phyloP scores from a whole-genome alignment of 2,888 invertebrate genomes.

The Girardia tigrina region DNA sequence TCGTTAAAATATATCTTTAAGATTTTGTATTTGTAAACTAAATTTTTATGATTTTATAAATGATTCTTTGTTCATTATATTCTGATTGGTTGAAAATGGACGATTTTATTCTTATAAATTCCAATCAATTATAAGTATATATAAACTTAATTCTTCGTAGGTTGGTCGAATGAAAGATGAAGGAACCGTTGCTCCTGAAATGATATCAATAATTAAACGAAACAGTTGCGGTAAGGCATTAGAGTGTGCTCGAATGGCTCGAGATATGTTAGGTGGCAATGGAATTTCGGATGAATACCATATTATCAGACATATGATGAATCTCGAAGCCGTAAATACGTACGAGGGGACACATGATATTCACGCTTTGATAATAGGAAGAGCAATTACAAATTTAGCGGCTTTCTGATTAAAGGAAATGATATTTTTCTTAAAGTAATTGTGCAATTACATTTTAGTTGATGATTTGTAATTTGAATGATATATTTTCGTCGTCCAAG shows the following conservation, averaged over 20 bases:
- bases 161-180: conserved; percentile 78
- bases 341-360: conserved; percentile 95
- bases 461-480: too few relatives aligned
- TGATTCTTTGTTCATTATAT: too few relatives aligned
- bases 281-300: conserved; percentile 96
- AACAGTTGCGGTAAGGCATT: conserved; percentile 86
- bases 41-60: too few relatives aligned
- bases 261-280: conserved; percentile 94
- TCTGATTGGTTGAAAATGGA: too few relatives aligned
- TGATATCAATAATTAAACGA: conserved; percentile 85
- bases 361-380: conserved; percentile 80
- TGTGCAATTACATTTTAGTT: too few relatives aligned
- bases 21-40: too few relatives aligned
- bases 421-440: too few relatives aligned
- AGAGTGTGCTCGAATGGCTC: conserved; percentile 64
- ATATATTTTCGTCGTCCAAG: too few relatives aligned
- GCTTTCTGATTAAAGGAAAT: too few relatives aligned
- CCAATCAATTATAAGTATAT: too few relatives aligned
- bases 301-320: conserved; percentile 84
- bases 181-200: conserved; percentile 65
- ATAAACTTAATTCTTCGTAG: conserved; percentile 58
- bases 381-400: conserved; percentile 79
- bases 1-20: too few relatives aligned
- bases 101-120: too few relatives aligned
- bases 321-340: conserved; percentile 90